Base-by-base conservation (phyloP, 2,888 invertebrate species). In the Oithona nana region DNA sequence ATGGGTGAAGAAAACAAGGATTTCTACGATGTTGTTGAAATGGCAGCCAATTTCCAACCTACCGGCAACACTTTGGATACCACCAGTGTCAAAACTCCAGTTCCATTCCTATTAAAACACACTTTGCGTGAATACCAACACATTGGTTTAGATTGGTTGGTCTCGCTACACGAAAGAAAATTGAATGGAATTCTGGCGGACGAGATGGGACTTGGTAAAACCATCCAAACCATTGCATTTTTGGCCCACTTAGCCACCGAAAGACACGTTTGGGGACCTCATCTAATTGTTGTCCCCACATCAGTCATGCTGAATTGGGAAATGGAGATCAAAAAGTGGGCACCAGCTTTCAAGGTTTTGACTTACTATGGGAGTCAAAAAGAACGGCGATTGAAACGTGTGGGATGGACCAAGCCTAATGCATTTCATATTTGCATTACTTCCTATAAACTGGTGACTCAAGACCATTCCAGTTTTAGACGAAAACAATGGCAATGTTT, bases 261-360 rank as follows among this genome's bases (percentile, higher is more conserved):
- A 70, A 84, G 84, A 70, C 81, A 79, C 67, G 84, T 90, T 72
- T 99, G 98, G 98, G 98, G 98, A 31, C 98, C 98, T 62, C 98
- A 98, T 79, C 79, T 98, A 28, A 93, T 98, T 68, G 88, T 98
- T 66, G 98, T 99, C 67, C 98, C 98, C 64, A 98, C 98, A 20
- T 95, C 95, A 67, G 97, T 99, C 59, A 94, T 98, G 86, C 80
- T 98, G 65, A 99, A 99, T 76, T 98, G 98, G 98, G 98, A 99
- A 77, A 92, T 97, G 89, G 98, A 98, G 75, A 88, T 94, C 71
- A 97, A 98, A 75, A 97, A 97, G 75, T 99, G 98, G 98, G 97
- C 95, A 74, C 98, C 98, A 0, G 92, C 89, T 60, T 93, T 98
- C 74, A 98, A 99, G 79, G 90, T 98, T 70, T 80, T 99, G 67